Evolutionary conservation across 2,797 vertebrate species (phyloP), one percentile per base, ranked within the genome.

Genomic region (Erethizon dorsatum): DNA sequence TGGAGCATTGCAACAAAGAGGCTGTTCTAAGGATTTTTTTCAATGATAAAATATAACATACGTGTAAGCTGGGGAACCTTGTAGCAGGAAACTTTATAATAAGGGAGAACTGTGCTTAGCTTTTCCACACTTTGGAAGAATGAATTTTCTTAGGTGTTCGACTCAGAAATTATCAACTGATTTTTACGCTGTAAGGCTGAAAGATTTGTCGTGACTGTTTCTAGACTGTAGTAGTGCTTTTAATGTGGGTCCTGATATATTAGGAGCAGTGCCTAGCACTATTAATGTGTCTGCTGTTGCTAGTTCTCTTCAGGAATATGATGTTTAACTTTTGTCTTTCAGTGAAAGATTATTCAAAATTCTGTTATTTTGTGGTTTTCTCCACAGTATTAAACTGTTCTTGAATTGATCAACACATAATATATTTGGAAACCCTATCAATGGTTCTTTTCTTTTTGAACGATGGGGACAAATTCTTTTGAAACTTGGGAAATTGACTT

Each of bases 61-160:
- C 98, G 98, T 98, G 97, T 98, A 98, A 98, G 97, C 98, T 94
- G 83, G 98, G 97, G 91, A 98, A 86, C 82, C 95, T 98, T 98
- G 97, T 99, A 98, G 98, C 97, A 98, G 98, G 98, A 99, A 98
- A 98, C 98, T 97, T 98, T 98, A 97, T 98, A 98, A 98, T 98
- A 98, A 98, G 96, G 93, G 92, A 98, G 97, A 98, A 97, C 97
- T 98, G 94, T 97, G 94, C 97, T 98, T 98, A 98, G 98, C 97
- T 98, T 98, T 98, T 98, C 98, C 98, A 98, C 98, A 98, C 96
- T 98, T 98, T 98, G 97, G 97, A 98, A 98, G 97, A 98, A 98
- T 98, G 96, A 97, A 78, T 98, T 99, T 99, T 99, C 99, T 99
- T 98, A 98, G 98, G 98, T 99, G 98, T 97, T 98, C 98, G 98